Evolutionary conservation across 2,888 invertebrate genomes (phyloP).

Genomic region (Brachypalpus laphriformis): DNA sequence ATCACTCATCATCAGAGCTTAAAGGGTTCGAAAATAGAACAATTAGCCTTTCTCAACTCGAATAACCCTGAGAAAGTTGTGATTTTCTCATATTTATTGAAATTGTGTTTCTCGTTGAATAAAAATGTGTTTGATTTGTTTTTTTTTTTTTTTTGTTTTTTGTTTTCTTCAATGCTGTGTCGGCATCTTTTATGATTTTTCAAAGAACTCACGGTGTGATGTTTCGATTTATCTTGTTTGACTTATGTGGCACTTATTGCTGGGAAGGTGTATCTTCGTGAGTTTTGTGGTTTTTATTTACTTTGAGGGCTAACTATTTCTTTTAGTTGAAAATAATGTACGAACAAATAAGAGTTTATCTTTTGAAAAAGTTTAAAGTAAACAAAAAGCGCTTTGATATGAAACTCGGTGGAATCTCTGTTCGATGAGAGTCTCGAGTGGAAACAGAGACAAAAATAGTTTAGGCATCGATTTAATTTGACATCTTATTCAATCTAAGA

Average conservation of each 20-base stretch:
- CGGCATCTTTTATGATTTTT: slow-evolving; percentile 7
- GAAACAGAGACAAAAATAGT: too few species aligned
- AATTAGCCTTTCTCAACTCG: neutral
- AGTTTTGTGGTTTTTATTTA: neutral
- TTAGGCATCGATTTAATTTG: too few species aligned
- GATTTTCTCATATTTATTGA: too few species aligned
- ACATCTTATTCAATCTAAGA: too few species aligned
- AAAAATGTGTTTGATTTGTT: neutral
- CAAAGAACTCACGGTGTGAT: neutral
- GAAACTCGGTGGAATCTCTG: too few species aligned
- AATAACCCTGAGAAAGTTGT: neutral
- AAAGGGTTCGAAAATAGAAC: neutral
- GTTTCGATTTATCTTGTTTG: slow-evolving; percentile 13
- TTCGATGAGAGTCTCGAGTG: too few species aligned
- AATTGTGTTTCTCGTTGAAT: neutral
- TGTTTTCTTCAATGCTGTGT: neutral
- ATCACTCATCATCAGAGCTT: neutral
- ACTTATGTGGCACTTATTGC: neutral
- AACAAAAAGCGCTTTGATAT: neutral
- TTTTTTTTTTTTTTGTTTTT: neutral
- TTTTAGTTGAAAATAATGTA: neutral
- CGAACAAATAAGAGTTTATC: neutral
- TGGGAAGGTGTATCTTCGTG: neutral
- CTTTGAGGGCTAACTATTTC: neutral
- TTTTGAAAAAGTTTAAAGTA: neutral